phyloP scores from a whole-genome alignment of 1,140 invertebrate genomes.

The Zeugodacus cucurbitae region DNA sequence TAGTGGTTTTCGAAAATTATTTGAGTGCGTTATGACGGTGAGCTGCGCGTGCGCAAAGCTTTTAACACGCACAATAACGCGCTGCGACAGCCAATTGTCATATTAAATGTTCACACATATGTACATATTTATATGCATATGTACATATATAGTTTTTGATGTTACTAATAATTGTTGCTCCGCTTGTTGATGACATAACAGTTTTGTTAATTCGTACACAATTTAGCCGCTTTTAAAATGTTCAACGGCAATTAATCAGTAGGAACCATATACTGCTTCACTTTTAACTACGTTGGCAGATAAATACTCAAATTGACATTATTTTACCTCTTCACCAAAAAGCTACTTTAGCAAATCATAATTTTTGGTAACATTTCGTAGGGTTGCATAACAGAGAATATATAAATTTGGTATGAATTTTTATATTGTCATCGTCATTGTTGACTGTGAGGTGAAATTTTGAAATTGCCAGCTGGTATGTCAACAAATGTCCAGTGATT shows the following conservation, averaged over 20 bases:
- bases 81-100: background rate
- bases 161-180: background rate
- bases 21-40: background rate
- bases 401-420: background rate
- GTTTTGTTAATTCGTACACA: background rate
- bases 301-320: background rate
- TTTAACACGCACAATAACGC: background rate
- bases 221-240: background rate
- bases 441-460: background rate
- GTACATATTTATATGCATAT: background rate
- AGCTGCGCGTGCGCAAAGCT: background rate
- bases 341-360: background rate
- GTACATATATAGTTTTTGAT: background rate
- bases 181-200: background rate
- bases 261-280: no score
- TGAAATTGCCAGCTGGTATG: background rate
- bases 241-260: background rate
- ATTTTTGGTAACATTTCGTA: background rate
- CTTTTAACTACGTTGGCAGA: background rate
- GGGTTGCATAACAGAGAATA: background rate
- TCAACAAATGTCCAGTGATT: constrained; percentile 29
- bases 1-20: background rate
- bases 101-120: background rate
- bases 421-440: background rate
- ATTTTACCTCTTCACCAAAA: background rate